Evolutionary conservation across 2,888 invertebrate species (phyloP).

Genomic region (Metellina segmentata): DNA sequence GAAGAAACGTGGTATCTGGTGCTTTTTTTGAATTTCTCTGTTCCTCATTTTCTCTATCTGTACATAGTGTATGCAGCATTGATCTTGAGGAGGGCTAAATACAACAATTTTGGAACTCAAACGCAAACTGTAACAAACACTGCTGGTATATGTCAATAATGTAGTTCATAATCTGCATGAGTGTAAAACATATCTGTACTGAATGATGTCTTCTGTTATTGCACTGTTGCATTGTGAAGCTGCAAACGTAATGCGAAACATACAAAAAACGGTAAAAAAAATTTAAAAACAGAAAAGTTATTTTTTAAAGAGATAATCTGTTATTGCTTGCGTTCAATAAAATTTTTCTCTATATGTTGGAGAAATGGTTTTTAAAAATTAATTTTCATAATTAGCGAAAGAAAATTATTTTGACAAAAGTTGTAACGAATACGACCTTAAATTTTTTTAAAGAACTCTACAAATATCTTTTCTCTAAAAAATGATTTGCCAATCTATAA

Average conservation of each 20-base stretch:
- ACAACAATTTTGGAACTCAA: conserved; percentile 48
- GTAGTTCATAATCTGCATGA: conserved; percentile 76
- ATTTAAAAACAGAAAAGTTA: too few relatives aligned
- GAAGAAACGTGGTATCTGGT: conserved; percentile 30
- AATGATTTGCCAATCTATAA: too few relatives aligned
- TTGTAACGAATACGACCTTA: too few relatives aligned
- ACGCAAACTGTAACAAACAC: conserved; percentile 56
- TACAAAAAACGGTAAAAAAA: too few relatives aligned
- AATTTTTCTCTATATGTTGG: too few relatives aligned
- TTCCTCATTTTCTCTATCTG: conserved; percentile 49
- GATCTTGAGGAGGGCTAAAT: conserved; percentile 55
- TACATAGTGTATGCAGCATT: conserved; percentile 60
- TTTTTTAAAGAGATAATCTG: too few relatives aligned
- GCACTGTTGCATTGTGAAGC: conserved; percentile 75
- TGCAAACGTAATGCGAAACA: conserved; percentile 10
- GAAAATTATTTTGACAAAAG: too few relatives aligned
- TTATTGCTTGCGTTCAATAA: too few relatives aligned
- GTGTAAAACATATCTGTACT: conserved; percentile 75
- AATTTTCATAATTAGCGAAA: too few relatives aligned
- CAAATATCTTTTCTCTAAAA: too few relatives aligned
- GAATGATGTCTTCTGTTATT: conserved; percentile 67
- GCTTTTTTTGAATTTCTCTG: conserved; percentile 59
- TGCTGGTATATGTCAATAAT: conserved; percentile 69
- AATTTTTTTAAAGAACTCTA: too few relatives aligned
- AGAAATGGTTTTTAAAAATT: too few relatives aligned